These are phyloP conservation scores for Megalops atlanticus DNA, from an alignment of 2,113 vertebrate genomes.

Conservation along the genomic window DNA sequence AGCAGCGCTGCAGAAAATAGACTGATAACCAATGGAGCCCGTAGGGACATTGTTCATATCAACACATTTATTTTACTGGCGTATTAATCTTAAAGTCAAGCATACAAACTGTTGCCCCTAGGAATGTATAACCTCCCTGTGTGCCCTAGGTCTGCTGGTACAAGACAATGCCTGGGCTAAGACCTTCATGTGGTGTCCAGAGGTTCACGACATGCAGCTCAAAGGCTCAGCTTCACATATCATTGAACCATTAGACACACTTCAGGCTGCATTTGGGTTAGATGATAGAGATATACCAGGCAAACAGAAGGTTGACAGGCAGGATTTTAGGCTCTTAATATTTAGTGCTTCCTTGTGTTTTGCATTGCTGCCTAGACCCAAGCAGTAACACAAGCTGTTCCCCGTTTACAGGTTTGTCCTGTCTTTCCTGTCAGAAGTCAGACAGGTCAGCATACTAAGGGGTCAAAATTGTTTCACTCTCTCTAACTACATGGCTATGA, in stretches of 20 bases:
- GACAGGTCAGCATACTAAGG: background rate
- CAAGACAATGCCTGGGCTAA: background rate
- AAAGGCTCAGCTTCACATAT: background rate
- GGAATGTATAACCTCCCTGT: background rate
- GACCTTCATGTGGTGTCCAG: background rate
- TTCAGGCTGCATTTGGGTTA: background rate
- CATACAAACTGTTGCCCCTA: background rate
- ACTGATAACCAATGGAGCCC: conserved; percentile 5
- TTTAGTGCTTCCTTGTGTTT: too few relatives aligned
- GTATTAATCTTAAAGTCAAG: conserved; percentile 13
- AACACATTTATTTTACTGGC: conserved; percentile 1
- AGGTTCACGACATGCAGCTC: background rate
- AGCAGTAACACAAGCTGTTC: too few relatives aligned
- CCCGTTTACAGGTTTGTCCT: too few relatives aligned
- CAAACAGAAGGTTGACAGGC: background rate
- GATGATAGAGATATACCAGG: background rate
- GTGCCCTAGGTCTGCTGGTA: background rate
- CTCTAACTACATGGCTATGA: background rate
- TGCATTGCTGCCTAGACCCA: too few relatives aligned
- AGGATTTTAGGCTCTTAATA: too few relatives aligned
- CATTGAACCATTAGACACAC: background rate
- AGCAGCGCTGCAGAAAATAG: background rate
- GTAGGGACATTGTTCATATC: conserved; percentile 7
- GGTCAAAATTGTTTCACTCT: background rate
- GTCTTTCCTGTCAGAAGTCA: too few relatives aligned